Conservation (phyloP, 37 sponge, comb jelly and placozoan genomes). For the Axinella damicornis region DNA sequence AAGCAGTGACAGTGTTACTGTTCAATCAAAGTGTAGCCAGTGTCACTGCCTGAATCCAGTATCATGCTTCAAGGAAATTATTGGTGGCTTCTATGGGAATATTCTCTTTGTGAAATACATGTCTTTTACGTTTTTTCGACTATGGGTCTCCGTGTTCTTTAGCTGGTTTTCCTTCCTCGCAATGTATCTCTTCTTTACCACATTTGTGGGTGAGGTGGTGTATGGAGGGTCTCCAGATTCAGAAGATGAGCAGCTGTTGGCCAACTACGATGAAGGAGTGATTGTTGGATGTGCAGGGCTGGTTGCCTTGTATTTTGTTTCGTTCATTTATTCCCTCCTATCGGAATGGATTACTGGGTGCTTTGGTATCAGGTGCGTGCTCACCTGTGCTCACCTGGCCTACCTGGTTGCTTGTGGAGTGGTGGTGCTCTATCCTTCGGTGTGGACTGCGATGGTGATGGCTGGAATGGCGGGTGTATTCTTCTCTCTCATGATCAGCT, state of each 20-base stretch:
- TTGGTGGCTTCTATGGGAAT: background rate
- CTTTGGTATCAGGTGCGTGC: background rate
- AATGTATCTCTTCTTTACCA: constrained; percentile 36
- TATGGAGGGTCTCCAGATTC: constrained; percentile 29
- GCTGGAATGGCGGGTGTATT: background rate
- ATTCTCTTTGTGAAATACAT: constrained; percentile 15
- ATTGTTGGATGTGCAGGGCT: background rate
- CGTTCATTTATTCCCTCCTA: background rate
- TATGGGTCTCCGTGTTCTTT: constrained; percentile 8
- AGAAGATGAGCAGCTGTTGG: background rate
- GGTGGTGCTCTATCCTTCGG: background rate
- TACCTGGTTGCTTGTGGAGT: background rate
- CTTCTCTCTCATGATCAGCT: background rate
- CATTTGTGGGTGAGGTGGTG: constrained; percentile 38
- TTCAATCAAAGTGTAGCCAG: no score
- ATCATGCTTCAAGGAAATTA: no score
- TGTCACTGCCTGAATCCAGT: no score
- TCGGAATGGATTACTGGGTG: background rate
- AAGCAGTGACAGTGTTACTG: no score
- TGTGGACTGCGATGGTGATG: background rate
- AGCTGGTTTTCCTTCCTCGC: background rate
- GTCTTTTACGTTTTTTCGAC: constrained; percentile 21
- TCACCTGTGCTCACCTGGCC: background rate
- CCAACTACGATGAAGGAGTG: constrained; percentile 28
- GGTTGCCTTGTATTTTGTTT: background rate